These are phyloP conservation scores for Phenganax marumi DNA, from an alignment of 92 coral and sea anemone species.

Conservation along the genomic window DNA sequence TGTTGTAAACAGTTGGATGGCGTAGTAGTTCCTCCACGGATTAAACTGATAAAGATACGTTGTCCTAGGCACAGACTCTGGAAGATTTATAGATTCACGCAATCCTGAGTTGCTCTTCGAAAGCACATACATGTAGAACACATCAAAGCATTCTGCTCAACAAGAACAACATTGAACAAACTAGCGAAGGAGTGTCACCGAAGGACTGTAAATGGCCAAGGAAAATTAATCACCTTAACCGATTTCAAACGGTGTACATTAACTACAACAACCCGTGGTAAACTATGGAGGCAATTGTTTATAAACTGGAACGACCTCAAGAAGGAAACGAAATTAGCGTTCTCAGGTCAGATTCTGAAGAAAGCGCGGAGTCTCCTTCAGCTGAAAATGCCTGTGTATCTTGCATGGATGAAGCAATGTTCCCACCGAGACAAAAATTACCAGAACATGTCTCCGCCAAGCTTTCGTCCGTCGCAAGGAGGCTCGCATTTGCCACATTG, in stretches of 20 bases:
- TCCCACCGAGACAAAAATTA: constrained; percentile 34
- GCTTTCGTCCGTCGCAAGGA: constrained; percentile 1
- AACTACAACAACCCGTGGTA: not conserved
- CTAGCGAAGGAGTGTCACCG: too few species aligned
- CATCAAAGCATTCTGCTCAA: too few species aligned
- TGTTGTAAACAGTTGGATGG: too few species aligned
- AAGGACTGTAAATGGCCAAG: too few species aligned
- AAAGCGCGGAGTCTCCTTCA: not conserved
- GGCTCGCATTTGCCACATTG: constrained; percentile 34
- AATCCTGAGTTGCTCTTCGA: too few species aligned
- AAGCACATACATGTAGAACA: too few species aligned
- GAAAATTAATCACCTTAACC: too few species aligned
- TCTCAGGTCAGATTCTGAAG: not conserved
- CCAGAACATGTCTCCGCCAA: not conserved
- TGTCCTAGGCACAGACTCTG: too few species aligned
- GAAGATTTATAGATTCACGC: too few species aligned
- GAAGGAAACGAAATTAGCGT: not conserved
- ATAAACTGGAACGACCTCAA: constrained; percentile 17
- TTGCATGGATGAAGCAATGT: constrained; percentile 33
- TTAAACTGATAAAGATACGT: too few species aligned
- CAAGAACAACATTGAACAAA: too few species aligned
- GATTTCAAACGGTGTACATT: not conserved
- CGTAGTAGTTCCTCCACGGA: too few species aligned
- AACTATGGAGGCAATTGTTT: not conserved
- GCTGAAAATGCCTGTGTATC: constrained; percentile 2